phyloP scores from a whole-genome alignment of 2,888 invertebrate species.

The Parochlus steinenii region DNA sequence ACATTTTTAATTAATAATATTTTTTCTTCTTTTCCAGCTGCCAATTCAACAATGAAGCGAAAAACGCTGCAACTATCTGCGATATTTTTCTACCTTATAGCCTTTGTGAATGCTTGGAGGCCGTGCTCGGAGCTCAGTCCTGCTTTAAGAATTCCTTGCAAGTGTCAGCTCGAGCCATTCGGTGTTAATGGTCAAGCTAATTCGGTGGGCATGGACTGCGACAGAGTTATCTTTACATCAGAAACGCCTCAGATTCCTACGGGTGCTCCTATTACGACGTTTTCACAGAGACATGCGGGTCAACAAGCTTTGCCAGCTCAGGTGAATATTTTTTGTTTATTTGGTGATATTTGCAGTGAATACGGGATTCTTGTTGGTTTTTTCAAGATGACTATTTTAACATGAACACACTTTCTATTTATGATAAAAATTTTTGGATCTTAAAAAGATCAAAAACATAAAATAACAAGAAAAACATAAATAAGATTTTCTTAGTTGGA shows the following conservation, averaged over 20 bases:
- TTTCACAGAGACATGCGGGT: slow-evolving; percentile 63
- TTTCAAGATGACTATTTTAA: no score
- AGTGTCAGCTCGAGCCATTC: slow-evolving; percentile 34
- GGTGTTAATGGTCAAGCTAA: slow-evolving; percentile 33
- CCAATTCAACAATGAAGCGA: slow-evolving; percentile 5
- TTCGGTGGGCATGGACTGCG: slow-evolving; percentile 62
- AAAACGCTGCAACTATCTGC: slow-evolving; percentile 3
- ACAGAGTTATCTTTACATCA: slow-evolving; percentile 60
- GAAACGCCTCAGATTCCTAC: slow-evolving; percentile 62
- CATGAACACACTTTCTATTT: no score
- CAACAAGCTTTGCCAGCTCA: slow-evolving; percentile 66
- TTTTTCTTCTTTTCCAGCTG: slow-evolving; percentile 5
- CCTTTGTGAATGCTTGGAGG: slow-evolving; percentile 35
- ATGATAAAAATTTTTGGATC: no score
- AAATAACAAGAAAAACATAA: no score
- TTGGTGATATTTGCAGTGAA: no score
- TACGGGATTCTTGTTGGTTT: no score
- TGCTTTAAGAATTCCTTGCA: slow-evolving; percentile 59
- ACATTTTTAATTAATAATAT: no score
- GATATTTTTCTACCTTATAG: slow-evolving; percentile 18
- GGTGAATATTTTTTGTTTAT: slow-evolving; percentile 29
- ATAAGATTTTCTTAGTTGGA: no score
- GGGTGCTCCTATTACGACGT: slow-evolving; percentile 62
- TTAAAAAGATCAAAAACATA: no score
- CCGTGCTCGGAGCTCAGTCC: slow-evolving; percentile 64